These are phyloP conservation scores for Notechis scutatus DNA, from an alignment of 2,113 vertebrate genomes.

Conservation along the genomic window DNA sequence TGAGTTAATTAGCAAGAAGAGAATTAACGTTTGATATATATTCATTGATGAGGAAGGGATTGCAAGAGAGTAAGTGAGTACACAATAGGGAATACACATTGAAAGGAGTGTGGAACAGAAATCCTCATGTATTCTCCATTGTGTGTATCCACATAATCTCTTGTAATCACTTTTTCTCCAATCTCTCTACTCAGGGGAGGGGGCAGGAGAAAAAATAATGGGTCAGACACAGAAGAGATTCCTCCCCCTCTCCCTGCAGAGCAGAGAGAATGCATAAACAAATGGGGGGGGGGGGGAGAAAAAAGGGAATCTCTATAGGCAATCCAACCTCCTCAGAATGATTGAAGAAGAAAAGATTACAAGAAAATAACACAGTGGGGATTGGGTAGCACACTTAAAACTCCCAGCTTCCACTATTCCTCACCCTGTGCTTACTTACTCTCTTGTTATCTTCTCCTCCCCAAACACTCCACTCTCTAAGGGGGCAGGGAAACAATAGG, in stretches of 20 bases:
- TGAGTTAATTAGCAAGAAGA: not conserved
- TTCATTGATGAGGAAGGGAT: not conserved
- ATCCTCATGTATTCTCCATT: not conserved
- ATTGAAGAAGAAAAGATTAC: not conserved
- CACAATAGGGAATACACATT: not conserved
- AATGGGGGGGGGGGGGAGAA: not conserved
- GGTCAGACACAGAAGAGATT: not conserved
- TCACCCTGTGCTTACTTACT: too few species aligned
- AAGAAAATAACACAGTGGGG: not conserved
- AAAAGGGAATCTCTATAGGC: not conserved
- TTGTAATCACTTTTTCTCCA: not conserved
- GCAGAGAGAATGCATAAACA: not conserved
- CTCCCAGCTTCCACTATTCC: not conserved
- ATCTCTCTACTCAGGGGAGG: not conserved
- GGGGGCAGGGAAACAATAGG: not conserved
- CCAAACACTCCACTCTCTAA: not conserved
- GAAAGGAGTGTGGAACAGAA: not conserved
- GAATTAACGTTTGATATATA: not conserved
- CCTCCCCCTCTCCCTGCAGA: not conserved
- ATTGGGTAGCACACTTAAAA: not conserved
- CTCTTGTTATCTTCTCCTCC: not conserved
- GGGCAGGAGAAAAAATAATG: not conserved
- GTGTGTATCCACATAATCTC: not conserved
- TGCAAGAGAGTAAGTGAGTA: not conserved
- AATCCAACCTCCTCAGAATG: not conserved